Evolutionary conservation across 1,140 invertebrate species (phyloP), one percentile per base, ranked within the genome.

Genomic region (Psix sp.): DNA sequence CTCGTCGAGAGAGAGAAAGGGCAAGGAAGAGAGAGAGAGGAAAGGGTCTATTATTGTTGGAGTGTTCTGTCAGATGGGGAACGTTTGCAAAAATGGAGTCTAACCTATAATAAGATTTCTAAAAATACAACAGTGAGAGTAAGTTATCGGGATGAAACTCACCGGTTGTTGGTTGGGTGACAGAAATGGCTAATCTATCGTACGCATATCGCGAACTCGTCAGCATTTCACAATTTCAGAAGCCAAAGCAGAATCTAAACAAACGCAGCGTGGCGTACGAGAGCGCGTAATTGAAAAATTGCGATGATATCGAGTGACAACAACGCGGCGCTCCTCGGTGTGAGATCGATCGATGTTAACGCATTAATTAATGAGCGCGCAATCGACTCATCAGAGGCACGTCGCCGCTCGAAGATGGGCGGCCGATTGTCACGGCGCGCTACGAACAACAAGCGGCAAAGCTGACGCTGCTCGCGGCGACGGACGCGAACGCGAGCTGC

Each of bases 221-320:
- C 81, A 81, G 83, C 83, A 84, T 84, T 72, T 83, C 83, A 82
- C 82, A 60, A 63, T 33, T 45, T 60, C 63, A 39, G 21, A 48
- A 60, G 38, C 68, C 57, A 74, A 74, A 76, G 54, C 67, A 52
- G 59, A 43, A 29, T 15, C 43, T 4, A 43, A 68, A 59, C 16
- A 59, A 68, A 68, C 45, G 39, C 42, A 5, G 39, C 38, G 16
- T 24, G n/a, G n/a, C n/a, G n/a, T n/a, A n/a, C n/a, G n/a, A n/a
- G n/a, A n/a, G n/a, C n/a, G n/a, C n/a, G n/a, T n/a, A n/a, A n/a
- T n/a, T n/a, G n/a, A n/a, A n/a, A n/a, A n/a, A n/a, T n/a, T n/a
- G n/a, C n/a, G n/a, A n/a, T n/a, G n/a, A n/a, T n/a, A n/a, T n/a
- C n/a, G n/a, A n/a, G n/a, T n/a, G n/a, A n/a, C n/a, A n/a, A n/a